Evolutionary conservation across 1,140 invertebrate species (phyloP).

Genomic region (Agrypnia vestita): DNA sequence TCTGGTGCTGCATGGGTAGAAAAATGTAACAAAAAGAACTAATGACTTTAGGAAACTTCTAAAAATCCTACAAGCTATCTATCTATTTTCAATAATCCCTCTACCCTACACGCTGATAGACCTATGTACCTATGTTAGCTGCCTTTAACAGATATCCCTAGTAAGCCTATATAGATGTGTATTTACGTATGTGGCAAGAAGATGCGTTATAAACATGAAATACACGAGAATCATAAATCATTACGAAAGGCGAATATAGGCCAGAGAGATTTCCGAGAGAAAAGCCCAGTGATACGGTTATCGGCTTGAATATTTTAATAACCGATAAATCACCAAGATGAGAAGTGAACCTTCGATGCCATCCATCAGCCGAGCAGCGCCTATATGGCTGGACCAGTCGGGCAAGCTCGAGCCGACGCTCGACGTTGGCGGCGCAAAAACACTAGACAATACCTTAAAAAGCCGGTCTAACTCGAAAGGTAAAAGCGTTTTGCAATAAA

Average conservation of each 20-base stretch:
- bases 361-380: background rate
- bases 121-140: no score
- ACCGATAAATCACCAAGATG: background rate
- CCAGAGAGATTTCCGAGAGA: slow-evolving; percentile 10
- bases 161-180: no score
- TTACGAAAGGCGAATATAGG: slow-evolving; percentile 4
- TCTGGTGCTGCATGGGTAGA: no score
- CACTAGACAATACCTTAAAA: slow-evolving; percentile 25
- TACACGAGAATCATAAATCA: slow-evolving; percentile 6
- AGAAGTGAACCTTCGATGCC: no score
- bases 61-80: no score
- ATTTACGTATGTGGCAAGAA: background rate
- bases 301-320: background rate
- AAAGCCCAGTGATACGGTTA: background rate
- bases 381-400: slow-evolving; percentile 12
- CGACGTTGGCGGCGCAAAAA: background rate
- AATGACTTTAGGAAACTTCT: no score
- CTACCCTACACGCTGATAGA: no score
- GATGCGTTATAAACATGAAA: background rate
- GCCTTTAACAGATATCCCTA: no score
- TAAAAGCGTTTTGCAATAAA: slow-evolving; percentile 31
- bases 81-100: no score
- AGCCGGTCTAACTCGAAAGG: slow-evolving; percentile 31
- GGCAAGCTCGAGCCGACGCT: background rate
- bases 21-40: no score